Conservation (phyloP, 2,113 vertebrate genomes). For the Paedocypris sp. region DNA sequence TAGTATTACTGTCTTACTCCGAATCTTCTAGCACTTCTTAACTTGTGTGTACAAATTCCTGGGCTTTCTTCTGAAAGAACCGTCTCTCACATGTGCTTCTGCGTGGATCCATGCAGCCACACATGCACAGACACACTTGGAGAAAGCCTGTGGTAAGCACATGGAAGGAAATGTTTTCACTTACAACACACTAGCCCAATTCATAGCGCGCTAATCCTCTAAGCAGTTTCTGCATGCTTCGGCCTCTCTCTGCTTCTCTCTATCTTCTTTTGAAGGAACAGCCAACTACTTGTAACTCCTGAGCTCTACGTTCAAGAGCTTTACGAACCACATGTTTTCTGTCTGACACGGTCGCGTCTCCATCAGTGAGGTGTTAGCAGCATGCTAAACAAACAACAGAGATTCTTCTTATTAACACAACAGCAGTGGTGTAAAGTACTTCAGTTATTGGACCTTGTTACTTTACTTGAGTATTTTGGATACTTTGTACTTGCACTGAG, state of each 20-base stretch:
- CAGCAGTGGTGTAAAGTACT: no score
- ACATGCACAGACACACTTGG: slow-evolving; percentile 36
- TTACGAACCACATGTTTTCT: neutral
- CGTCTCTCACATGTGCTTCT: neutral
- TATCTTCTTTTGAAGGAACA: slow-evolving; percentile 34
- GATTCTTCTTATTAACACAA: no score
- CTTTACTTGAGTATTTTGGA: no score
- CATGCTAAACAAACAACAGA: neutral
- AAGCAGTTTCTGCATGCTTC: slow-evolving; percentile 51
- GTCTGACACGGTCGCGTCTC: neutral
- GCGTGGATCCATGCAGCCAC: neutral
- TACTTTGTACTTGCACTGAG: no score
- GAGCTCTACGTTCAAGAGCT: neutral
- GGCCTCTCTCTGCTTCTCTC: slow-evolving; percentile 38
- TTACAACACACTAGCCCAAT: slow-evolving; percentile 56
- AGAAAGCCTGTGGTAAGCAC: slow-evolving; percentile 46
- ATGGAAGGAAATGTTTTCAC: slow-evolving; percentile 47
- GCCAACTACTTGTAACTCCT: slow-evolving; percentile 1
- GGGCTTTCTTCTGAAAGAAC: neutral
- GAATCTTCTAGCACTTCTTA: no score
- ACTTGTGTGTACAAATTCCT: neutral
- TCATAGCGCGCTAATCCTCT: slow-evolving; percentile 60
- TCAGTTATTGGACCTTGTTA: no score
- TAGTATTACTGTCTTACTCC: no score
- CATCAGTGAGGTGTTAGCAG: neutral